phyloP scores from a whole-genome alignment of 2,113 vertebrate genomes.

The Scolopax mira region DNA sequence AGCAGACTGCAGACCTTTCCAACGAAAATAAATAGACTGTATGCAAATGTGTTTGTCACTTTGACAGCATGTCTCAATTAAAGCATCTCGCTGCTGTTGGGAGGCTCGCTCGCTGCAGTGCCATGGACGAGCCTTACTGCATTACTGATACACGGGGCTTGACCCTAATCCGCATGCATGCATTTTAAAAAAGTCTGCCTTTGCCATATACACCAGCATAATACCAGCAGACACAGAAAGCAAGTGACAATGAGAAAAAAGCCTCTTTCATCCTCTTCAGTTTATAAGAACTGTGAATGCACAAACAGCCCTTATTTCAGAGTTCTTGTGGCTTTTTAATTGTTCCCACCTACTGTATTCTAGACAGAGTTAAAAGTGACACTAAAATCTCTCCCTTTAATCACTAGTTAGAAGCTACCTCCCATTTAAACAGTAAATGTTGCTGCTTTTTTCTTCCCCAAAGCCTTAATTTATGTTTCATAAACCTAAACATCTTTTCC shows the following conservation, averaged over 20 bases:
- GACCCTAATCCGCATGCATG: constrained; percentile 79
- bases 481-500: constrained; percentile 9
- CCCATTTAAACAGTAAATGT: constrained; percentile 58
- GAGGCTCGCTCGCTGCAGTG: constrained; percentile 75
- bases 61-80: constrained; percentile 99
- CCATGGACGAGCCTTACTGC: constrained; percentile 77
- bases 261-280: constrained; percentile 77
- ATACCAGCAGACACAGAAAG: constrained; percentile 77
- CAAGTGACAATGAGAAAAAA: constrained; percentile 75
- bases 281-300: constrained; percentile 74
- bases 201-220: constrained; percentile 71
- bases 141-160: constrained; percentile 82
- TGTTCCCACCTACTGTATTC: constrained; percentile 71
- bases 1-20: constrained; percentile 82
- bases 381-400: constrained; percentile 72
- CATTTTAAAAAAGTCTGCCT: constrained; percentile 75
- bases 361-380: constrained; percentile 71
- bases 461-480: constrained; percentile 71
- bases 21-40: constrained; percentile 86
- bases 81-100: constrained; percentile 78
- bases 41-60: constrained; percentile 99
- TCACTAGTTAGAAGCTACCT: constrained; percentile 56
- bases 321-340: constrained; percentile 77
- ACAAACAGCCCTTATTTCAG: constrained; percentile 74
- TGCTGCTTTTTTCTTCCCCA: constrained; percentile 48